Evolutionary conservation across 1,140 invertebrate species (phyloP), one percentile per base, ranked within the genome.

Genomic region (Sinella curviseta): DNA sequence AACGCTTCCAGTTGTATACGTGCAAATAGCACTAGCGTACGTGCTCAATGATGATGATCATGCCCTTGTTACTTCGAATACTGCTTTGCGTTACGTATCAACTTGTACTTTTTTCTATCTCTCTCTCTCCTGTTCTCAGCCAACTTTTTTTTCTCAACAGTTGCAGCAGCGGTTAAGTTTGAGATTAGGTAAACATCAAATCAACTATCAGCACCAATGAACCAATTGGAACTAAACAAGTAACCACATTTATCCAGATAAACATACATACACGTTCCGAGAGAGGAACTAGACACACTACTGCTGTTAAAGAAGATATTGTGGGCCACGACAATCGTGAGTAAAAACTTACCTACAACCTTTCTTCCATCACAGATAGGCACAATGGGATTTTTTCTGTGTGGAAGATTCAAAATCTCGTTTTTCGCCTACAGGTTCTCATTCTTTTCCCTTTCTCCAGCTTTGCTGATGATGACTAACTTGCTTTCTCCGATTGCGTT

Each of bases 171-270:
- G 20, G 8, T 20, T 48, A 48, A 48, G 39, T 48, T 48, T n/a
- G 4, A 65, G 57, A 65, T 65, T 65, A 65, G 57, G 57, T 12
- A n/a, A 65, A 65, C 57, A 65, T 65, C 57, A 26, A 65, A 65
- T 65, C 57, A 65, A 65, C 57, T 65, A 65, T 65, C 57, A 65
- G 57, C 57, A 65, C 57, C 57, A 65, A 65, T 26, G 14, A 65
- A 65, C 57, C 14, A 65, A 65, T 65, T 65, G 57, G 20, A 65
- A 26, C 57, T 65, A 65, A 65, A 65, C 57, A 65, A 65, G 57
- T 26, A 65, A 65, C 57, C 57, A 26, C 57, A 65, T 26, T 17
- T 14, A 8, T 65, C 24, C 57, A 48, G 20, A 20, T 48, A 12
- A 48, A n/a, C n/a, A n/a, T n/a, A n/a, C n/a, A n/a, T n/a, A n/a